phyloP scores from a whole-genome alignment of 1,140 invertebrate species.

The Helicoverpa zea region DNA sequence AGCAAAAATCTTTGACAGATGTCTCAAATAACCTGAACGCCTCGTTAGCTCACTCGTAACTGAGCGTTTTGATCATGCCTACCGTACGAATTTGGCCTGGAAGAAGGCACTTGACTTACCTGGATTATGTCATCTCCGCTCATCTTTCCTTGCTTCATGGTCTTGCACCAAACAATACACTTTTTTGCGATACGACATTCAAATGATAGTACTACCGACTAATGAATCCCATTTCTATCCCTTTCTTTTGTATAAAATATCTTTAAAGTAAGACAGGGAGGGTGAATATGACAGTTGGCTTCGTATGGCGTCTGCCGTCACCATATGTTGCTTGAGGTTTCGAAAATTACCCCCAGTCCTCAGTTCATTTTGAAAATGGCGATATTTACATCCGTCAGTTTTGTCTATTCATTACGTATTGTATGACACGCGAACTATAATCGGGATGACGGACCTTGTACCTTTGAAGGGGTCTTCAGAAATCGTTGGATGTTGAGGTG shows the following conservation, averaged over 20 bases:
- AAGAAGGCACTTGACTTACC: no score
- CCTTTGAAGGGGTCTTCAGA: background rate
- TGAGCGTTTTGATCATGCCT: no score
- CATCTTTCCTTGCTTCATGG: no score
- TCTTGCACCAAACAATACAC: conserved; percentile 67
- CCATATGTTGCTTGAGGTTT: conserved; percentile 85
- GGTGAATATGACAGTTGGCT: conserved; percentile 74
- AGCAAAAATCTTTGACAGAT: no score
- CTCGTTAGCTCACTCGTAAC: no score
- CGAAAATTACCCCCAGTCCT: conserved; percentile 74
- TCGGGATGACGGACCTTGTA: conserved; percentile 20
- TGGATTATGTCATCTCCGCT: background rate
- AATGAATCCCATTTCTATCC: conserved; percentile 74
- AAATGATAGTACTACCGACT: conserved; percentile 79
- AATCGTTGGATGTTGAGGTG: background rate
- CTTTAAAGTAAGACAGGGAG: conserved; percentile 58
- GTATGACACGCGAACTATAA: conserved; percentile 51
- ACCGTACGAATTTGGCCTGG: no score
- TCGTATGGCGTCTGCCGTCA: conserved; percentile 78
- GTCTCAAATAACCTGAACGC: no score
- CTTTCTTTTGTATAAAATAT: conserved; percentile 56
- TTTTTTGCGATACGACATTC: conserved; percentile 80
- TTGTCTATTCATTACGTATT: conserved; percentile 78
- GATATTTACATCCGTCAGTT: conserved; percentile 65
- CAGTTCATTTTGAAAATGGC: conserved; percentile 68